Percentiles rank a stretch among this genome's conserved stretches.
These are phyloP conservation scores for Sarcophaga bullata DNA, from an alignment of 1,140 invertebrate species.

Conservation along the genomic window DNA sequence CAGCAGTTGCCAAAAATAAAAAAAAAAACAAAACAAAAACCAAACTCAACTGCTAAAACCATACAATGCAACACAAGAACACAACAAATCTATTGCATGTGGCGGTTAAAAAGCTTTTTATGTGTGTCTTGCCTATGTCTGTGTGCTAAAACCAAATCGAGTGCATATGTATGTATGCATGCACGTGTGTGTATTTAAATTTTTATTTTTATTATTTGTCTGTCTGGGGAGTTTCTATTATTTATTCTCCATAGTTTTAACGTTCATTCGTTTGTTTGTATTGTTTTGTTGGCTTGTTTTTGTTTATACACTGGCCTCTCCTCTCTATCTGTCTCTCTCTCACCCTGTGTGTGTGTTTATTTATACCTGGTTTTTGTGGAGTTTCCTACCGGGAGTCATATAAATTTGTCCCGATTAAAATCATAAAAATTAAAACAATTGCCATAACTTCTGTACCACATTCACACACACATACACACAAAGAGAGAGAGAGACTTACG, in stretches of 20 bases:
- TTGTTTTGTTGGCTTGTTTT: neutral
- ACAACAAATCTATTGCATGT: constrained; percentile 23
- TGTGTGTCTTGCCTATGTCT: neutral
- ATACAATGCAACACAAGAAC: neutral
- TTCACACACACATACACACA: neutral
- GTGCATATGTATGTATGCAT: neutral
- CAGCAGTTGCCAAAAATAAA: neutral
- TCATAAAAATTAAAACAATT: constrained; percentile 34
- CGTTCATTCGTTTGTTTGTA: neutral
- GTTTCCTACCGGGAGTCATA: constrained; percentile 26
- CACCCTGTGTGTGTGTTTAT: neutral
- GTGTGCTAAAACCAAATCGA: no score
- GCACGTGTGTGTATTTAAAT: neutral
- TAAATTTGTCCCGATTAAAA: constrained; percentile 39
- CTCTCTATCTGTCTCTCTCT: neutral
- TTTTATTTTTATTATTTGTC: constrained; percentile 1
- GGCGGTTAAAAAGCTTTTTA: constrained; percentile 4
- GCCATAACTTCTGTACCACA: neutral
- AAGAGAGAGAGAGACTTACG: no score
- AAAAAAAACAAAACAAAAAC: neutral
- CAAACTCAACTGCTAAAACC: neutral
- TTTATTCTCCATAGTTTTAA: constrained; percentile 18
- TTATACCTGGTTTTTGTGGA: constrained; percentile 2
- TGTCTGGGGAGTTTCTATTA: constrained; percentile 14
- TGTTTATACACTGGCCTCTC: neutral